phyloP scores from a whole-genome alignment of 2,888 invertebrate genomes.

The Drosophila demipolita region DNA sequence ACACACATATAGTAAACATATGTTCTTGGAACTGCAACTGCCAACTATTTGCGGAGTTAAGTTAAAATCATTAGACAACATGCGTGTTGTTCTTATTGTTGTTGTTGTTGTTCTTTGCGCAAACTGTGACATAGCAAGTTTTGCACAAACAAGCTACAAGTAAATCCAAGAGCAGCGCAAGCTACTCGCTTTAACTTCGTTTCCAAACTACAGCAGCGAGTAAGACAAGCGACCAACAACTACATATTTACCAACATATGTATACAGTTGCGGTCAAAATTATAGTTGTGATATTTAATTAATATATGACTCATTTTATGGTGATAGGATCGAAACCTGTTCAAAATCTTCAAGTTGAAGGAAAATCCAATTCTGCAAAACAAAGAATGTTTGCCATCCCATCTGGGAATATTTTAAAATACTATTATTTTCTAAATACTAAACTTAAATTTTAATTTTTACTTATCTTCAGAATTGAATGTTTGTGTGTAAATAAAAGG shows the following conservation, averaged over 20 bases:
- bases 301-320: not conserved
- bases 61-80: conserved; percentile 15
- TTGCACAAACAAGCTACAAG: conserved; percentile 26
- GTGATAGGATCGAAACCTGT: not conserved
- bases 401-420: not conserved
- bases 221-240: conserved; percentile 48
- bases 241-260: not conserved
- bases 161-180: conserved; percentile 20
- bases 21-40: conserved; percentile 4
- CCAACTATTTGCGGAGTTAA: conserved; percentile 16
- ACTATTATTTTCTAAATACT: not conserved
- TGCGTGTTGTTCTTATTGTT: conserved; percentile 5
- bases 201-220: conserved; percentile 39
- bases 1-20: not conserved
- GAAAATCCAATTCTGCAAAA: not conserved
- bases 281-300: not conserved
- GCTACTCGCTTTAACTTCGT: conserved; percentile 53
- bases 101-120: conserved; percentile 28
- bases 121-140: conserved; percentile 40
- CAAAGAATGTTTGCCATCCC: not conserved
- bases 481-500: not conserved
- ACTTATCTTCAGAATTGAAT: no score
- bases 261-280: not conserved
- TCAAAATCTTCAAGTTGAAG: not conserved
- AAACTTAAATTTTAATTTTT: not conserved